A percentile compares a stretch with the other conserved stretches of the same genome.
These are phyloP conservation scores for Margarornis squamiger DNA, from an alignment of 2,797 vertebrate genomes.

Conservation along the genomic window DNA sequence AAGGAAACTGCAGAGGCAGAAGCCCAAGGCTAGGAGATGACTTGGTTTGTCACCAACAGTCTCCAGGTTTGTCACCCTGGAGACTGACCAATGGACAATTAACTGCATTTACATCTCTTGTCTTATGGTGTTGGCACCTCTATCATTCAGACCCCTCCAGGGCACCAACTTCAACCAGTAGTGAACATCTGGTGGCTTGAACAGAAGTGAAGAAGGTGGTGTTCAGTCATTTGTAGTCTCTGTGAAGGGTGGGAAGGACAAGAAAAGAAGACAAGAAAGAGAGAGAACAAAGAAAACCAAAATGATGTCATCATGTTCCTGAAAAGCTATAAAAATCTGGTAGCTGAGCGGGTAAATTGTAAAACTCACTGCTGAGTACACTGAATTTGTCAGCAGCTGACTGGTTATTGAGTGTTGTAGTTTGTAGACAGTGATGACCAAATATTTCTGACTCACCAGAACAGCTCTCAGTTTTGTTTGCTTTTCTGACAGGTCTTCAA, in stretches of 20 bases:
- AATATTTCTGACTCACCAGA: neutral
- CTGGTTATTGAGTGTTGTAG: neutral
- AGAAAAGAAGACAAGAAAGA: neutral
- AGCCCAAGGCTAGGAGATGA: neutral
- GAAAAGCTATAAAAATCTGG: neutral
- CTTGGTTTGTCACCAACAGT: neutral
- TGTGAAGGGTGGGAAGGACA: neutral
- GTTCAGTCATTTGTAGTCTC: neutral
- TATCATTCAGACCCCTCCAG: neutral
- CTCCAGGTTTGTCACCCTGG: neutral
- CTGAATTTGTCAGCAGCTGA: neutral
- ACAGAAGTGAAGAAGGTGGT: neutral
- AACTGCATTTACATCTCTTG: neutral
- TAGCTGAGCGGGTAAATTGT: neutral
- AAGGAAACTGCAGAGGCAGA: neutral
- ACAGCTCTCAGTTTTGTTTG: neutral
- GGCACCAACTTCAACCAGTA: neutral
- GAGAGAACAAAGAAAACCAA: neutral
- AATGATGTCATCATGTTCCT: neutral
- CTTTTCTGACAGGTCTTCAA: neutral
- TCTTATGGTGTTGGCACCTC: neutral
- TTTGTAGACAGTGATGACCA: neutral
- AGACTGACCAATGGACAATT: neutral
- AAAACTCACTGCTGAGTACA: neutral
- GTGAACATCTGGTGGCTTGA: neutral